A percentile compares a stretch with the other conserved stretches of the same genome.
These are phyloP conservation scores for Ormia ochracea DNA, from an alignment of 2,888 invertebrate genomes.

Conservation along the genomic window DNA sequence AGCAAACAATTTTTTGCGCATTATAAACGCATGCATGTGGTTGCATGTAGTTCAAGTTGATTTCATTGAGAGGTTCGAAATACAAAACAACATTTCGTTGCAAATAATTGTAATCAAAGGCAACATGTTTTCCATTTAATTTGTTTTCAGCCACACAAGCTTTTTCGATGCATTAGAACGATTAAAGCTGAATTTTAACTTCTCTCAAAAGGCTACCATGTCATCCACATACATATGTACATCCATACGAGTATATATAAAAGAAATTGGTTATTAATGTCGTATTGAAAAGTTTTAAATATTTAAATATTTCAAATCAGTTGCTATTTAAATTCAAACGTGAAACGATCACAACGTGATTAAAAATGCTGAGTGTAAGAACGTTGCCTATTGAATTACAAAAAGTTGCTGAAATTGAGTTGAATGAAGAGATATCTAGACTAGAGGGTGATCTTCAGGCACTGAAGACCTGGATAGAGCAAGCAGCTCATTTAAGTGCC, in stretches of 20 bases:
- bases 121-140: background rate
- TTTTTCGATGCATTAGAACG: background rate
- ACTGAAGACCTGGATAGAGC: constrained; percentile 77
- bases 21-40: constrained; percentile 63
- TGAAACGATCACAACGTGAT: background rate
- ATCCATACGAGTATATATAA: no score
- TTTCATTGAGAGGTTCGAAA: constrained; percentile 10
- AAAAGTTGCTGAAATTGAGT: constrained; percentile 76
- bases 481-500: constrained; percentile 77
- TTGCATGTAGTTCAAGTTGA: constrained; percentile 61
- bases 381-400: constrained; percentile 67
- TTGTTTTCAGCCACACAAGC: background rate
- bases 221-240: no score
- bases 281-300: background rate
- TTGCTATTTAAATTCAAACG: constrained; percentile 79
- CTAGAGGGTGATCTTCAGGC: constrained; percentile 71
- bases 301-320: constrained; percentile 76
- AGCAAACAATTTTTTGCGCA: no score
- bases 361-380: constrained; percentile 67
- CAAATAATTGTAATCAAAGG: background rate
- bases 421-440: constrained; percentile 77
- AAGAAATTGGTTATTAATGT: background rate
- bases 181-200: background rate
- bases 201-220: background rate
- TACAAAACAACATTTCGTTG: background rate